Percentiles rank a stretch among this genome's conserved stretches.
Evolutionary conservation across 64 coral and sea anemone species (phyloP).

Genomic region (Montipora efflorescens): DNA sequence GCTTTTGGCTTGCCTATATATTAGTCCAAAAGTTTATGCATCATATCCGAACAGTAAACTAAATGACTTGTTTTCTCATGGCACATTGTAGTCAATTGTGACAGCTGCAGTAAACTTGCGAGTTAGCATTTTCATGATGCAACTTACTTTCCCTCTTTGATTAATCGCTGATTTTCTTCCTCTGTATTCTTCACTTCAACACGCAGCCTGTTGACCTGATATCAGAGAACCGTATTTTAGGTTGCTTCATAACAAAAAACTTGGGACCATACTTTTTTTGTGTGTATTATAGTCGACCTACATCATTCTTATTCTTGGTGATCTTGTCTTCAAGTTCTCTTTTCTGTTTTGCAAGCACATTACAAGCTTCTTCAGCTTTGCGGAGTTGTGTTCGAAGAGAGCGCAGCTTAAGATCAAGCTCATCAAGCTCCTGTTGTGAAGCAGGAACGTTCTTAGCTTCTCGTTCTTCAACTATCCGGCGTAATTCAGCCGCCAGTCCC

Average conservation of each 20-base stretch:
- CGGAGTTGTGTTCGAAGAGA: slow-evolving; percentile 88
- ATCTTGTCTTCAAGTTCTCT: slow-evolving; percentile 87
- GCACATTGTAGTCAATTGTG: no score
- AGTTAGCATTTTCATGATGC: background rate
- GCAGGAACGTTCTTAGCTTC: slow-evolving; percentile 76
- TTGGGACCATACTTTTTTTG: no score
- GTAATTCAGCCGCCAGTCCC: slow-evolving; percentile 79
- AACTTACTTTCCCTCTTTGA: slow-evolving; percentile 92
- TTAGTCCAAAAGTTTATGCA: no score
- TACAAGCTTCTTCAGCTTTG: slow-evolving; percentile 74
- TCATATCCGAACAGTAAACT: no score
- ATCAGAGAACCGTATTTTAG: background rate
- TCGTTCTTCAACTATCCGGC: slow-evolving; percentile 87
- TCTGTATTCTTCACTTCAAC: slow-evolving; percentile 70
- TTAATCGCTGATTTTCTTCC: slow-evolving; percentile 73
- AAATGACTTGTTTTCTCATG: no score
- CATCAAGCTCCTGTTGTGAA: slow-evolving; percentile 76
- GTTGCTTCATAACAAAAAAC: background rate
- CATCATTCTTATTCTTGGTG: slow-evolving; percentile 83
- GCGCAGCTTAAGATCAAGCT: slow-evolving; percentile 88
- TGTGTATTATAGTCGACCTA: background rate
- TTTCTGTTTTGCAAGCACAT: slow-evolving; percentile 70
- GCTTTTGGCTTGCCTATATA: no score
- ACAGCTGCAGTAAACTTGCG: no score
- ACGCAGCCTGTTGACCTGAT: slow-evolving; percentile 76